phyloP scores from a whole-genome alignment of 2,797 vertebrate genomes.

The Bryconaethiops microstoma region DNA sequence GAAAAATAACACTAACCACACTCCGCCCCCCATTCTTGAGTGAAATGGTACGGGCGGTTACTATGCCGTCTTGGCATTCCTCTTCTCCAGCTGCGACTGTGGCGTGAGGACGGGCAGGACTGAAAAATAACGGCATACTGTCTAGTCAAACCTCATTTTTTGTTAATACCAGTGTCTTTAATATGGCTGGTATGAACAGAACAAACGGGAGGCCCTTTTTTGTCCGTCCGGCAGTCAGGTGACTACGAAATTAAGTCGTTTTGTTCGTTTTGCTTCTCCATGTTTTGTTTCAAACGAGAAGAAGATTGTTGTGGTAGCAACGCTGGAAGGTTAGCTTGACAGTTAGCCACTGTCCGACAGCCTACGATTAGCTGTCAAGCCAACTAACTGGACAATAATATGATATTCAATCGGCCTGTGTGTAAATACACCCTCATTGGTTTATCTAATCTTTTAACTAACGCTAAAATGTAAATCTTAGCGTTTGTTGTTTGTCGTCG shows the following conservation, averaged over 20 bases:
- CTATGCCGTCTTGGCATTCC: conserved; percentile 67
- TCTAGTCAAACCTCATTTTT: conserved; percentile 38
- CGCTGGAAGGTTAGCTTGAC: background rate
- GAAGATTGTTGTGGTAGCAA: conserved; percentile 24
- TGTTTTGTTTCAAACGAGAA: conserved; percentile 25
- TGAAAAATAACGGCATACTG: conserved; percentile 13
- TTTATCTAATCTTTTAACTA: background rate
- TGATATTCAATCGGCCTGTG: background rate
- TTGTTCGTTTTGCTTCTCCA: conserved; percentile 10
- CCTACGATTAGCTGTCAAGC: background rate
- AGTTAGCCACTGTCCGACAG: background rate
- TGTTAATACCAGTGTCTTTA: conserved; percentile 7
- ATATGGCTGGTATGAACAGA: conserved; percentile 72
- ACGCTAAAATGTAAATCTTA: background rate
- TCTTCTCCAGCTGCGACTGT: conserved; percentile 63
- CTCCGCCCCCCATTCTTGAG: background rate
- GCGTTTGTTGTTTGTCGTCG: background rate
- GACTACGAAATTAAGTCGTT: conserved; percentile 47
- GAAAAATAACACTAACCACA: background rate
- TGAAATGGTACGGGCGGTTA: conserved; percentile 74
- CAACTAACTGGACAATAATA: background rate
- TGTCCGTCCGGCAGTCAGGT: conserved; percentile 78
- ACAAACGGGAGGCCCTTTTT: conserved; percentile 69
- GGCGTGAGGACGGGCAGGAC: conserved; percentile 64
- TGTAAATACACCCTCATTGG: background rate